These are phyloP conservation scores for Apamea crenata DNA, from an alignment of 2,888 invertebrate species.

Conservation along the genomic window DNA sequence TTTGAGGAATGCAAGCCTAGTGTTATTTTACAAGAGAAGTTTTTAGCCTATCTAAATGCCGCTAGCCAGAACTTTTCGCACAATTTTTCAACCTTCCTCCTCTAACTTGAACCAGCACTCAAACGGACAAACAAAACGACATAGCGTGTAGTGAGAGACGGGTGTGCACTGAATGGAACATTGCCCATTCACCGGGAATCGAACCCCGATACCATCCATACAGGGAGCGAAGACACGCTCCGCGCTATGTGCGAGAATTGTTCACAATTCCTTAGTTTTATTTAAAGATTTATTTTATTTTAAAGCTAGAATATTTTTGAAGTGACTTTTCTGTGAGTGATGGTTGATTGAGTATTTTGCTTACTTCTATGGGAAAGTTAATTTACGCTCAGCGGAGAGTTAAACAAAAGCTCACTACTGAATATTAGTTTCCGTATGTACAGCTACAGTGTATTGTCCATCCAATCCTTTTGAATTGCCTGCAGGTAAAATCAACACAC, in stretches of 20 bases:
- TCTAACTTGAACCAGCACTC: slow-evolving; percentile 61
- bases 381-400: not conserved
- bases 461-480: not conserved
- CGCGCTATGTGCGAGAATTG: slow-evolving; percentile 63
- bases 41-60: not conserved
- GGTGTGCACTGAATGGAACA: slow-evolving; percentile 77
- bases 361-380: not conserved
- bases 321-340: slow-evolving; percentile 10
- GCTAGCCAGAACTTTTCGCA: not conserved
- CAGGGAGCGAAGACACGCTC: slow-evolving; percentile 70
- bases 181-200: slow-evolving; percentile 77
- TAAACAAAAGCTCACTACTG: not conserved
- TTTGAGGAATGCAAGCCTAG: not conserved
- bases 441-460: not conserved
- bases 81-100: slow-evolving; percentile 11
- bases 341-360: not conserved
- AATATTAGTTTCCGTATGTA: not conserved
- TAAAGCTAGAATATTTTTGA: slow-evolving; percentile 37
- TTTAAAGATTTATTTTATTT: slow-evolving; percentile 61
- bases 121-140: slow-evolving; percentile 71
- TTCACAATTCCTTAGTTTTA: slow-evolving; percentile 57
- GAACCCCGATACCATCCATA: slow-evolving; percentile 77
- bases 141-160: slow-evolving; percentile 70
- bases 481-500: not conserved
- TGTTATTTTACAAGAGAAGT: not conserved